phyloP scores from a whole-genome alignment of 2,797 vertebrate genomes.

The Myripristis jacobus region DNA sequence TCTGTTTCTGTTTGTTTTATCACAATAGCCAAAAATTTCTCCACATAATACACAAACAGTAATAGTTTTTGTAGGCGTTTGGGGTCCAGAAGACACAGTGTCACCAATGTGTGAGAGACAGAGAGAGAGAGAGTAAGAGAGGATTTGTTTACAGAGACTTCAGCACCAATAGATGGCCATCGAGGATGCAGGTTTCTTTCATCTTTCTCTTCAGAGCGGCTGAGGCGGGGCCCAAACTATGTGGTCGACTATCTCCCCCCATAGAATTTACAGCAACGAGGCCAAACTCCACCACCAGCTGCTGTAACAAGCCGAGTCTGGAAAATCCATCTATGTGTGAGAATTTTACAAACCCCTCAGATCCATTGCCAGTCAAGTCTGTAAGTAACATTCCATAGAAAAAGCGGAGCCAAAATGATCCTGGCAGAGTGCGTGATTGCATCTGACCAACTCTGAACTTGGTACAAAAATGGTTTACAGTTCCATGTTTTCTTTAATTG shows the following conservation, averaged over 20 bases:
- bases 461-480: neutral
- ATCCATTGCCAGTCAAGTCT: slow-evolving; percentile 51
- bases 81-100: no score
- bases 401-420: slow-evolving; percentile 35
- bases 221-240: slow-evolving; percentile 49
- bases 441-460: slow-evolving; percentile 33
- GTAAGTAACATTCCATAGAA: slow-evolving; percentile 53
- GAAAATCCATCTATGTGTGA: slow-evolving; percentile 31
- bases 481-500: slow-evolving; percentile 14
- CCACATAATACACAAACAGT: no score
- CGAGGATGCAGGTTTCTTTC: slow-evolving; percentile 27
- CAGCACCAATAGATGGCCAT: slow-evolving; percentile 41
- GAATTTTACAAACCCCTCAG: slow-evolving; percentile 30
- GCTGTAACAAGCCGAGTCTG: slow-evolving; percentile 41
- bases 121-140: no score
- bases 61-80: no score
- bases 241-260: slow-evolving; percentile 37
- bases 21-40: no score
- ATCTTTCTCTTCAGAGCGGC: slow-evolving; percentile 61
- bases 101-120: no score
- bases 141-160: no score
- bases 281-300: slow-evolving; percentile 28
- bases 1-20: no score
- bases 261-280: slow-evolving; percentile 19
- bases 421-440: slow-evolving; percentile 41